Conservation (phyloP, 1,140 invertebrate species). For the Zaprionus camerounensis region DNA sequence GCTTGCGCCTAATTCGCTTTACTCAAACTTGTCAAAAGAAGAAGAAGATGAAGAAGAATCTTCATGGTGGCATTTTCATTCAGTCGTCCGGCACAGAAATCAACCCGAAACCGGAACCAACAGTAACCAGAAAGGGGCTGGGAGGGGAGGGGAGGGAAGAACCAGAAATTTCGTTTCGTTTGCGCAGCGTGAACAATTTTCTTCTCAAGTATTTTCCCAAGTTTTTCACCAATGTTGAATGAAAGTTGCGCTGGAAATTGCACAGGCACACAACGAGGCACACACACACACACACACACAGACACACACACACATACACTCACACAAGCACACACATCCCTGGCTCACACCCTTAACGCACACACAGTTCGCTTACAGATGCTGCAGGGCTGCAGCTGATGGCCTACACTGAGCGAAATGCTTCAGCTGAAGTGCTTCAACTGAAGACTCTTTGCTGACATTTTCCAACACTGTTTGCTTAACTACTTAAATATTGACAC, state of each 20-base stretch:
- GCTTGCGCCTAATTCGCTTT: constrained; percentile 72
- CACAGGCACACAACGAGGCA: background rate
- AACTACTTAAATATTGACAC: background rate
- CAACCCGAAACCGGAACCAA: constrained; percentile 16
- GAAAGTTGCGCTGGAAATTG: constrained; percentile 38
- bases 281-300: constrained; percentile 1
- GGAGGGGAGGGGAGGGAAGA: constrained; percentile 18
- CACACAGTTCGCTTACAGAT: background rate
- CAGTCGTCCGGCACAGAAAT: constrained; percentile 3
- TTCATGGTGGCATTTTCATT: constrained; percentile 60
- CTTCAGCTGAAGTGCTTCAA: background rate
- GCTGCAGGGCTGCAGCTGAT: constrained; percentile 1
- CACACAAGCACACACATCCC: background rate
- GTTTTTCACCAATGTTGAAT: constrained; percentile 43
- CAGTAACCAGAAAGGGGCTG: background rate
- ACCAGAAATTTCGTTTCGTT: constrained; percentile 25
- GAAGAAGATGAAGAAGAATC: constrained; percentile 33
- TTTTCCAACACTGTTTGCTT: background rate
- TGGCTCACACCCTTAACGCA: background rate
- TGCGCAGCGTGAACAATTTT: constrained; percentile 34
- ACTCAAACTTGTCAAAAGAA: constrained; percentile 42
- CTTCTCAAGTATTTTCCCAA: constrained; percentile 45
- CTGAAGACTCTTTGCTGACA: background rate
- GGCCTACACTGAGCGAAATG: constrained; percentile 8
- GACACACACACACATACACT: background rate